These are phyloP conservation scores for Piaya cayana DNA, from an alignment of 2,113 vertebrate genomes.

Conservation along the genomic window DNA sequence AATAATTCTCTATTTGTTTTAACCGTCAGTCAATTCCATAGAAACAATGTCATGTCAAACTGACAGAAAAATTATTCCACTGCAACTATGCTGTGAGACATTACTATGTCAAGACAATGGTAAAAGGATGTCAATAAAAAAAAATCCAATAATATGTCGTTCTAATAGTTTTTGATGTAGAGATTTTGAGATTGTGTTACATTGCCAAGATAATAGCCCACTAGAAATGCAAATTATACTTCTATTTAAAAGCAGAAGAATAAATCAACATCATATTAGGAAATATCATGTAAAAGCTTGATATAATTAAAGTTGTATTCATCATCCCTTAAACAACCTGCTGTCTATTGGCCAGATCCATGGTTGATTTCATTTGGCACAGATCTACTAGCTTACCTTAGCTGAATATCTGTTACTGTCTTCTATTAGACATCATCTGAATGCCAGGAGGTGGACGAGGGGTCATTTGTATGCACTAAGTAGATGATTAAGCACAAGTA, in stretches of 20 bases:
- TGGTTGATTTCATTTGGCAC: neutral
- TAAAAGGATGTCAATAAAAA: neutral
- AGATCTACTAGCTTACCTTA: neutral
- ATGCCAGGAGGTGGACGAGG: neutral
- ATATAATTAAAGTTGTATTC: neutral
- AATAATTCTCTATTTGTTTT: neutral
- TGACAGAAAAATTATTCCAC: constrained; percentile 29
- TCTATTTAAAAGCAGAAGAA: constrained; percentile 2
- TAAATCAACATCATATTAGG: neutral
- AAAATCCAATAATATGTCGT: neutral
- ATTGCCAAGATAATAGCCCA: neutral
- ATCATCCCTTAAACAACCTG: neutral
- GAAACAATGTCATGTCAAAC: neutral
- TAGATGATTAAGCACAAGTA: neutral
- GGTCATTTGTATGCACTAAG: neutral
- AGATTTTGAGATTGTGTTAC: neutral
- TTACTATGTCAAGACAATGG: neutral
- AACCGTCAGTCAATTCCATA: neutral
- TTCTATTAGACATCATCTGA: neutral
- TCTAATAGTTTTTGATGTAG: neutral
- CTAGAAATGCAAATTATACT: neutral
- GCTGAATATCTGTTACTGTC: neutral
- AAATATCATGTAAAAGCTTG: neutral
- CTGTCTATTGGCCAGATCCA: neutral
- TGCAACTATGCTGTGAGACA: neutral